phyloP scores from a whole-genome alignment of 2,888 invertebrate species.

The Oscheius myriophilus region DNA sequence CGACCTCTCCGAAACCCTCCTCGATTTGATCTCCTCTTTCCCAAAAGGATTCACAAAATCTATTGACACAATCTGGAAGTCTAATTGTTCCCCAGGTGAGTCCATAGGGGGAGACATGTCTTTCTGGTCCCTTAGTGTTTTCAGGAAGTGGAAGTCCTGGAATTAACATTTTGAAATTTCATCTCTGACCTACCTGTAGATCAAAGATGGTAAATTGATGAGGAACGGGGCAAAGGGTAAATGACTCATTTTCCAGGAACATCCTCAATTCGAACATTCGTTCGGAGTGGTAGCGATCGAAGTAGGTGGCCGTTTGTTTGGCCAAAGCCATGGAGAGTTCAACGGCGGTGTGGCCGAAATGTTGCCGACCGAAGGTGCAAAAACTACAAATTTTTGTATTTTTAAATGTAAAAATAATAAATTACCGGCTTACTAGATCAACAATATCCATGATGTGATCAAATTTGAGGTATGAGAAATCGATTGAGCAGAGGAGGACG shows the following conservation, averaged over 20 bases:
- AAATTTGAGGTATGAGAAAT: slow-evolving; percentile 61
- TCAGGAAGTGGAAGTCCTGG: slow-evolving; percentile 62
- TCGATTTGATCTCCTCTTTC: slow-evolving; percentile 30
- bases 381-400: slow-evolving; percentile 56
- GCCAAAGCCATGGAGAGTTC: slow-evolving; percentile 53
- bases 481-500: slow-evolving; percentile 49
- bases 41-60: slow-evolving; percentile 33
- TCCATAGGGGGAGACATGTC: slow-evolving; percentile 1
- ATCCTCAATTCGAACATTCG: slow-evolving; percentile 65
- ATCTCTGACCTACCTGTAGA: slow-evolving; percentile 51
- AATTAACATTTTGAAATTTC: slow-evolving; percentile 12
- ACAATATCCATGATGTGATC: slow-evolving; percentile 64
- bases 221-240: slow-evolving; percentile 66
- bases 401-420: background rate
- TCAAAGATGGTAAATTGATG: slow-evolving; percentile 67
- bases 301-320: slow-evolving; percentile 48
- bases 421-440: slow-evolving; percentile 56
- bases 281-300: slow-evolving; percentile 46
- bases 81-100: slow-evolving; percentile 17
- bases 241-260: slow-evolving; percentile 68
- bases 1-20: slow-evolving; percentile 17
- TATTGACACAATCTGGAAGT: slow-evolving; percentile 20
- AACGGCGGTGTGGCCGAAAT: slow-evolving; percentile 49
- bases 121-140: slow-evolving; percentile 33
- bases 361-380: slow-evolving; percentile 56